Base-by-base conservation (phyloP, 2,888 invertebrate genomes). In the Pyralis farinalis region DNA sequence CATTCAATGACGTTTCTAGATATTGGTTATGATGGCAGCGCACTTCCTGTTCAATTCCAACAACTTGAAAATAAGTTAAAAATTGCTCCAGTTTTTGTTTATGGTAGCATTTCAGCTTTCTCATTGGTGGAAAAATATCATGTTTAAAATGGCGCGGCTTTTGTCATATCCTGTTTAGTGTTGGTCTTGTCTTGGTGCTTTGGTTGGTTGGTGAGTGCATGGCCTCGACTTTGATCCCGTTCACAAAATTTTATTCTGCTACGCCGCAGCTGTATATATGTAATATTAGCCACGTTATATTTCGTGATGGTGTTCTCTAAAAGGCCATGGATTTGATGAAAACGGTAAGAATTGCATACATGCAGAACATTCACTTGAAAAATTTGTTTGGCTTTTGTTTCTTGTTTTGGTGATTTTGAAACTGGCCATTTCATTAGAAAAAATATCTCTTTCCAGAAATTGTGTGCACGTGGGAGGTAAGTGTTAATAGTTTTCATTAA, bases 321-420 rank as follows among this genome's bases (percentile, higher is more conserved):
- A 78, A 87, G 89, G 90, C 89, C 84, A 90, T 90, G 90, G 90
- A 90, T 90, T 85, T 90, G 80, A 87, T 89, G 87, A 90, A 90
- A 89, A 87, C 90, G 90, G 91, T 90, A 86, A 90, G 85, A 57
- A 55, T 53, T 51, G 45, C 53, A 56, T 71, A 73, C 57, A 72
- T 68, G 53, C 67, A 62, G 63, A 66, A 67, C 53, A 67, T 71
- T 66, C 67, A 60, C 61, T 67, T 59, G 63, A 61, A 70, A 74
- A 69, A 77, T 77, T 76, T 83, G 86, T 88, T 88, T 88, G 85
- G 86, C 87, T 87, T 88, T 87, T 88, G 88, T 89, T 90, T 87
- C 88, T 88, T 89, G 88, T 89, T 90, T 87, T 90, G 89, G 84
- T 88, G 81, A 86, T 85, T 79, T 85, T 85, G 86, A 83, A 87